Evolutionary conservation across 2,797 vertebrate genomes (phyloP), one percentile per base, ranked within the genome.

Genomic region (Chelon auratus): DNA sequence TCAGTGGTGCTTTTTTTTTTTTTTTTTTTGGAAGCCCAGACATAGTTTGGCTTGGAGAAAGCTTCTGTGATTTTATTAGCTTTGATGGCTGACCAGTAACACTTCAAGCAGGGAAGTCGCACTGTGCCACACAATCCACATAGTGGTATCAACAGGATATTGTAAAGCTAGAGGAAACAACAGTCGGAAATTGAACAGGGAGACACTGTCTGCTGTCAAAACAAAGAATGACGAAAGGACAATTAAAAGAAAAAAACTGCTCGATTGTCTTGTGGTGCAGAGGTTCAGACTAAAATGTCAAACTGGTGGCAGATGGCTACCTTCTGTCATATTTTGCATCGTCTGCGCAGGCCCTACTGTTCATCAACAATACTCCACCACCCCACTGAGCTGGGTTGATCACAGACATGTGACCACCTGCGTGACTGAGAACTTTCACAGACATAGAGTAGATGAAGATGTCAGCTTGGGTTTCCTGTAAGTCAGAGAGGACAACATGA

Each of bases 91-190:
- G 36, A 13, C 1, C 57, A 51, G 17, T 47, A 22, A 2, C 51
- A 67, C 52, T 60, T 75, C 3, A 50, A 68, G 37, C 42, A 5
- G 3, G 17, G 58, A 68, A 53, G 22, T 61, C n/a, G n/a, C 13
- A 18, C 48, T 50, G n/a, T 67, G 22, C 3, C 47, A 48, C 69
- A 51, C 14, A 15, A 2, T 54, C 12, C 17, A 8, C 14, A 4
- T 2, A 0, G 37, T 39, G 40, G 70, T 52, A 59, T 68, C 55
- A 36, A 56, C 52, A 62, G 45, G 39, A 77, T 53, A 71, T 75
- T 52, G 62, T 77, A 42, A 68, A 60, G 60, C 6, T 55, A 54
- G 58, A 39, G 18, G 36, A 53, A 22, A 36, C 63, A 76, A 67
- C 22, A 30, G 15, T 1, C 39, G 63, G 9, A 78, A 51, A 75